phyloP scores from a whole-genome alignment of 1,140 invertebrate species.

The Geopemphigus sp. region DNA sequence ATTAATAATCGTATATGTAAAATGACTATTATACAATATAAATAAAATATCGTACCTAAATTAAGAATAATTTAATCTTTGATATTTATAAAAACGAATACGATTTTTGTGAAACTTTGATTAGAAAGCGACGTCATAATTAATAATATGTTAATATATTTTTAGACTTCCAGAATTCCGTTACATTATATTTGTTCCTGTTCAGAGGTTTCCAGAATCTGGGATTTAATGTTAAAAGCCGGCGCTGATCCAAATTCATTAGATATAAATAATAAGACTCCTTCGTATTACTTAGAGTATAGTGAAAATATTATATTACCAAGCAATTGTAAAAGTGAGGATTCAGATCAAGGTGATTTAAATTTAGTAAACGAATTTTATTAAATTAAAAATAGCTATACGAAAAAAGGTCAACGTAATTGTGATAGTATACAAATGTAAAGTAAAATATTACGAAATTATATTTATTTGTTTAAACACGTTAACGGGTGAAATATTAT shows the following conservation, averaged over 20 bases:
- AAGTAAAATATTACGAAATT: too few species aligned
- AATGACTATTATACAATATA: too few species aligned
- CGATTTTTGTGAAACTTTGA: not conserved
- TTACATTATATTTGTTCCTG: conserved; percentile 55
- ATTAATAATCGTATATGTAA: too few species aligned
- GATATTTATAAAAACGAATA: too few species aligned
- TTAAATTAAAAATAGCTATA: too few species aligned
- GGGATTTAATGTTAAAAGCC: conserved; percentile 65
- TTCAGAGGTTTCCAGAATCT: conserved; percentile 63
- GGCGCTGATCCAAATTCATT: conserved; percentile 67
- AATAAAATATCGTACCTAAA: too few species aligned
- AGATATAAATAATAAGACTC: conserved; percentile 67
- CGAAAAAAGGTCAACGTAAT: too few species aligned
- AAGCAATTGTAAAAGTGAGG: conserved; percentile 57
- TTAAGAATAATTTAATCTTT: too few species aligned
- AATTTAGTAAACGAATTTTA: not conserved
- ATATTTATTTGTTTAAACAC: too few species aligned
- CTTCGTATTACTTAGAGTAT: conserved; percentile 68
- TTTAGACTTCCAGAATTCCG: conserved; percentile 47
- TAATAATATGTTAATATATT: not conserved
- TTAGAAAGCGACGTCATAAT: too few species aligned
- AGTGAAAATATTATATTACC: conserved; percentile 63
- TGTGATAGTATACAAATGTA: too few species aligned
- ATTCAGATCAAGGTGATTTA: conserved; percentile 55
- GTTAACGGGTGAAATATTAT: too few species aligned